These are phyloP conservation scores for Syngnathus typhle DNA, from an alignment of 2,113 vertebrate species.

Conservation along the genomic window DNA sequence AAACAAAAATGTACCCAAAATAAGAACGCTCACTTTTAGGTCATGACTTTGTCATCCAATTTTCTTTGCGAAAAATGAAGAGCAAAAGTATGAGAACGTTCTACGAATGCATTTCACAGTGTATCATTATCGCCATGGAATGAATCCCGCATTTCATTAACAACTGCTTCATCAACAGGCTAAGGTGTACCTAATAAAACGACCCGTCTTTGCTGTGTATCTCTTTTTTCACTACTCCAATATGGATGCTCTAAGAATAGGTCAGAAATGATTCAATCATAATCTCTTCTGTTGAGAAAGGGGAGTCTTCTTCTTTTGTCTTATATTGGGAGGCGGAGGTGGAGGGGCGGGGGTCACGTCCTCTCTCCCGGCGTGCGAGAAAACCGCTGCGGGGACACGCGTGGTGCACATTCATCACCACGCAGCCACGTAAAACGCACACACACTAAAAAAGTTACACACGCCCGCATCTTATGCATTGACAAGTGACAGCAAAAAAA, in stretches of 20 bases:
- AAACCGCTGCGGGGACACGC: background rate
- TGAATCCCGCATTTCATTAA: too few species aligned
- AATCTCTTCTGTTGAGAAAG: background rate
- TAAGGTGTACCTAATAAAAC: background rate
- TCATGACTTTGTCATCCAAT: background rate
- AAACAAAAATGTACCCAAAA: background rate
- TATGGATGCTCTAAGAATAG: too few species aligned
- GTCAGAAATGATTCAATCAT: background rate
- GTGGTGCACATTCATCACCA: background rate
- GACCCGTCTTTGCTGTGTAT: background rate
- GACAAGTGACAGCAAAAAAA: background rate
- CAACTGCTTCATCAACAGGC: background rate
- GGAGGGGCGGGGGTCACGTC: background rate
- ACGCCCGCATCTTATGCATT: background rate
- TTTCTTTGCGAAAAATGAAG: background rate
- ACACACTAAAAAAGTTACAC: background rate
- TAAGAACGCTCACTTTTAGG: background rate
- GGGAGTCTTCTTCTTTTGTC: background rate
- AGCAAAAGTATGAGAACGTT: too few species aligned
- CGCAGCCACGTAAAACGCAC: background rate
- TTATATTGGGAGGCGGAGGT: background rate
- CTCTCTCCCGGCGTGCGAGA: background rate
- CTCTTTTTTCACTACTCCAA: too few species aligned
- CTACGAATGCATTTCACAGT: background rate
- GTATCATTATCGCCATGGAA: too few species aligned